These are phyloP conservation scores for Colistium nudipinnis DNA, from an alignment of 2,113 vertebrate species.

Conservation along the genomic window DNA sequence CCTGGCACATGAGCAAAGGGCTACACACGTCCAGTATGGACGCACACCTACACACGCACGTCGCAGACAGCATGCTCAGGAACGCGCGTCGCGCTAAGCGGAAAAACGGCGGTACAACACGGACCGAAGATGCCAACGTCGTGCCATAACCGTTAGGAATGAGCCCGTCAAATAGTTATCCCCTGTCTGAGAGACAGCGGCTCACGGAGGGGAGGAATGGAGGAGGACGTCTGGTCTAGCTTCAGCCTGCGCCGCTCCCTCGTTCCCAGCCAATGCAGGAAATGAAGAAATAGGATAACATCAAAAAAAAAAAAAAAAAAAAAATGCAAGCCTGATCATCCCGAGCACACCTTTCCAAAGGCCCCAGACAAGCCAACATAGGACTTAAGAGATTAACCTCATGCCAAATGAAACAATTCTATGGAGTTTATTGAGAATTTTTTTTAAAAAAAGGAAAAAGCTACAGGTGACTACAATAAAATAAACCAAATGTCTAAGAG, in stretches of 20 bases:
- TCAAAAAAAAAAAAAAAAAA: too few species aligned
- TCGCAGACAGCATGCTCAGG: too few species aligned
- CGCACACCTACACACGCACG: conserved; percentile 5
- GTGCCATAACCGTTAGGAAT: conserved; percentile 55
- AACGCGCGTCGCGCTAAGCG: too few species aligned
- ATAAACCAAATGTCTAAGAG: conserved; percentile 20
- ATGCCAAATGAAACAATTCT: conserved; percentile 57
- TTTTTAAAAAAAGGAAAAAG: conserved; percentile 43
- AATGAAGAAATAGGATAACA: conserved; percentile 85
- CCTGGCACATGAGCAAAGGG: conserved; percentile 62
- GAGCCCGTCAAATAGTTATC: conserved; percentile 60
- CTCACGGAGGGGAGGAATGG: conserved; percentile 27
- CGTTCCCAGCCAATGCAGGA: conserved; percentile 77
- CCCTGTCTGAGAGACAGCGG: conserved; percentile 53
- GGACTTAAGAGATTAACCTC: conserved; percentile 55
- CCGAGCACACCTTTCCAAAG: conserved; percentile 66
- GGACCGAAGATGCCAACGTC: conserved; percentile 49
- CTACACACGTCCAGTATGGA: conserved; percentile 27
- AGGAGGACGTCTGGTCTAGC: conserved; percentile 51
- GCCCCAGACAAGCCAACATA: conserved; percentile 46
- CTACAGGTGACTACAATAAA: conserved; percentile 23
- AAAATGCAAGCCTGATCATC: conserved; percentile 75
- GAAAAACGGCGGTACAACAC: too few species aligned
- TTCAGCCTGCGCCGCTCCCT: conserved; percentile 55
- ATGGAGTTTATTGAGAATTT: conserved; percentile 52